Evolutionary conservation across 2,113 vertebrate genomes (phyloP).

Genomic region (Callocephalon fimbriatum): DNA sequence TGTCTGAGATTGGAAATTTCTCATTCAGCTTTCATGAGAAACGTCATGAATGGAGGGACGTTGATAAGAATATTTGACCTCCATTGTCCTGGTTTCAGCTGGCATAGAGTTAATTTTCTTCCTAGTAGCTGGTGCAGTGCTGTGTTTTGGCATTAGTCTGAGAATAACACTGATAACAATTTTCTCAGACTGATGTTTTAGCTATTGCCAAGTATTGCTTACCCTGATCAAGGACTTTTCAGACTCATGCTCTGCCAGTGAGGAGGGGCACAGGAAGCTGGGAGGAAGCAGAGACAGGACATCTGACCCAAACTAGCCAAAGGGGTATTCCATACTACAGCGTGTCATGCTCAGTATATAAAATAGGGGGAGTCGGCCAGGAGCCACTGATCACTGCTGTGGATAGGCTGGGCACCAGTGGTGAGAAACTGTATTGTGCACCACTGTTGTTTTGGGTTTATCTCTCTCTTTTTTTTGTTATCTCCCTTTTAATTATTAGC

Average conservation of each 20-base stretch:
- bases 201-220: not conserved
- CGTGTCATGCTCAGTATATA: not conserved
- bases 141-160: not conserved
- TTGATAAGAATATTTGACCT: not conserved
- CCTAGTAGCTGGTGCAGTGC: not conserved
- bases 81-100: not conserved
- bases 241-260: not conserved
- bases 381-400: not conserved
- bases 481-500: not conserved
- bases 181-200: not conserved
- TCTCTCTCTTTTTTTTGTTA: not conserved
- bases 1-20: not conserved
- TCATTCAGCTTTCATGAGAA: not conserved
- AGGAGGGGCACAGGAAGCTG: not conserved
- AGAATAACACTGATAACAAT: not conserved
- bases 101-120: not conserved
- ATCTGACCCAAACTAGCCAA: not conserved
- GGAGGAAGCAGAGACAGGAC: not conserved
- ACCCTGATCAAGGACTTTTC: not conserved
- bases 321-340: not conserved
- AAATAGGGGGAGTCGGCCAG: not conserved
- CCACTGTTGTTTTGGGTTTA: not conserved
- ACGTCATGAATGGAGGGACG: not conserved
- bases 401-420: not conserved
- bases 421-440: not conserved